Conservation (phyloP, 2,797 vertebrate species). For the Aldrovandia affinis region DNA sequence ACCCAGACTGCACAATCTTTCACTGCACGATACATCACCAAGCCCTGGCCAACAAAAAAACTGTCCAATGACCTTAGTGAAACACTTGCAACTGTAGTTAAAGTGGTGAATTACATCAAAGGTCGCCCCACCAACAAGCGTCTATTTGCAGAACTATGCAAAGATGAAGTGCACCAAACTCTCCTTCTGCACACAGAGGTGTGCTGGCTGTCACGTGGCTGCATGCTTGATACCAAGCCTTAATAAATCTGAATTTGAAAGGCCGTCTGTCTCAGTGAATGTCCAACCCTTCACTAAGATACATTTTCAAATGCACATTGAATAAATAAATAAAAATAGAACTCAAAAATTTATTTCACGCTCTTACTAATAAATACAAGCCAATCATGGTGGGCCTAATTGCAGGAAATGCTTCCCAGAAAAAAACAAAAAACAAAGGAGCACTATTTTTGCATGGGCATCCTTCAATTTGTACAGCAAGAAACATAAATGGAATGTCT, state of each 20-base stretch:
- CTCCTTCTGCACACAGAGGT: conserved; percentile 34
- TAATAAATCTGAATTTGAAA: no score
- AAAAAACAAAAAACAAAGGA: neutral
- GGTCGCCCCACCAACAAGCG: conserved; percentile 25
- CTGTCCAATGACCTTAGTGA: conserved; percentile 33
- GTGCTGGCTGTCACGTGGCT: conserved; percentile 22
- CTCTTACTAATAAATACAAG: no score
- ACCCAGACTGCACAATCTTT: conserved; percentile 40
- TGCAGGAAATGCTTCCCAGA: neutral
- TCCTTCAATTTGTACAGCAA: neutral
- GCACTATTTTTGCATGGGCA: no score
- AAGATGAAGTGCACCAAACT: conserved; percentile 38
- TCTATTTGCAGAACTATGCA: conserved; percentile 34
- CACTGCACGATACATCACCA: no score
- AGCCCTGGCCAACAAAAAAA: no score
- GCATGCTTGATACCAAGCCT: conserved; percentile 13
- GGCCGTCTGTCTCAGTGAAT: no score
- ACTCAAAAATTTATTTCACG: no score
- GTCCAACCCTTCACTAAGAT: no score
- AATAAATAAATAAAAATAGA: no score
- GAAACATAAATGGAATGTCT: neutral
- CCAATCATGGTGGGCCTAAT: no score
- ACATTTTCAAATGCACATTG: no score
- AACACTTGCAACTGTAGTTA: conserved; percentile 45
- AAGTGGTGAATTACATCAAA: conserved; percentile 44